These are phyloP conservation scores for Labrus mixtus DNA, from an alignment of 2,113 vertebrate genomes.

Conservation along the genomic window DNA sequence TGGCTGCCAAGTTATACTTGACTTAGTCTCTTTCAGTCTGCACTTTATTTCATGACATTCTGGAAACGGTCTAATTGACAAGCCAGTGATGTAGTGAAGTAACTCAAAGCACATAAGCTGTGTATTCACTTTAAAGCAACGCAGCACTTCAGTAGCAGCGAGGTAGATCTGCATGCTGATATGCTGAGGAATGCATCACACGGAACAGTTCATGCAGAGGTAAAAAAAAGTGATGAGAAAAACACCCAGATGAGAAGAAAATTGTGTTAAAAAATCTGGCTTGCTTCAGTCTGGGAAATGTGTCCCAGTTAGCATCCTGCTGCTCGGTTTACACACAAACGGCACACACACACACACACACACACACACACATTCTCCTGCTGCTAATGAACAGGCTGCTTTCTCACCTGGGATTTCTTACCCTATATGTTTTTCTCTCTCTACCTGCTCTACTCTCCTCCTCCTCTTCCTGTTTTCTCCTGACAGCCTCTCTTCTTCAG, in stretches of 20 bases:
- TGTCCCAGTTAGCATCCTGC: constrained; percentile 70
- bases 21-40: background rate
- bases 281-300: constrained; percentile 58
- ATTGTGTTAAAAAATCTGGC: constrained; percentile 39
- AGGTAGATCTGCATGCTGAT: constrained; percentile 46
- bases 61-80: constrained; percentile 43
- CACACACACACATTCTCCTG: constrained; percentile 27
- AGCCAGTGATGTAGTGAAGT: constrained; percentile 13
- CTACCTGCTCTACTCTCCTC: constrained; percentile 45
- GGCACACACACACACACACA: constrained; percentile 16
- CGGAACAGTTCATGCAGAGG: constrained; percentile 47
- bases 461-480: constrained; percentile 22
- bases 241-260: constrained; percentile 50
- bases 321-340: constrained; percentile 23
- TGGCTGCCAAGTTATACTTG: constrained; percentile 37
- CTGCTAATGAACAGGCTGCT: constrained; percentile 71
- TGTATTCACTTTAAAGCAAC: constrained; percentile 35
- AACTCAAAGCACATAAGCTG: constrained; percentile 31
- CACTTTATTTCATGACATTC: background rate
- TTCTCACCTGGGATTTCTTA: constrained; percentile 64
- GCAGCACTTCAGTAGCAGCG: constrained; percentile 36
- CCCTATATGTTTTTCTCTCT: constrained; percentile 38
- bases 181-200: constrained; percentile 48
- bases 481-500: constrained; percentile 54
- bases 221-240: constrained; percentile 48